These are phyloP conservation scores for Asobara japonica DNA, from an alignment of 1,140 invertebrate species.

Conservation along the genomic window DNA sequence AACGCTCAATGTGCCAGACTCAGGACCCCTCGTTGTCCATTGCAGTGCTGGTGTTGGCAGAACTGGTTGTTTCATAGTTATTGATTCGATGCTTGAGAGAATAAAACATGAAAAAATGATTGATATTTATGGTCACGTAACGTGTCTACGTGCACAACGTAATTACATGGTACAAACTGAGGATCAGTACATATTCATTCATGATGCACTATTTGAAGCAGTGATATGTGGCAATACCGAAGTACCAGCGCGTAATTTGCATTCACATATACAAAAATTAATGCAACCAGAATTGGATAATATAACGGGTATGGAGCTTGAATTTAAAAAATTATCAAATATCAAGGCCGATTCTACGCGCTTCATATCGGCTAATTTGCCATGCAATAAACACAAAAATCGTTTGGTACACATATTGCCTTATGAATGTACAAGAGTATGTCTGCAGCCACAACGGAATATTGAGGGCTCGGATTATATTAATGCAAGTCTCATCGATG, in stretches of 20 bases:
- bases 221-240: slow-evolving; percentile 96
- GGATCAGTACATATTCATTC: slow-evolving; percentile 99
- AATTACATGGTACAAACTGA: slow-evolving; percentile 99
- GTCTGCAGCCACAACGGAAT: slow-evolving; percentile 88
- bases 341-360: slow-evolving; percentile 94
- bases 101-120: slow-evolving; percentile 96
- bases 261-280: slow-evolving; percentile 93
- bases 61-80: slow-evolving; percentile 98
- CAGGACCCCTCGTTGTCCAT: slow-evolving; percentile 95
- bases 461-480: slow-evolving; percentile 98
- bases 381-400: slow-evolving; percentile 98
- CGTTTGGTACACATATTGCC: slow-evolving; percentile 97
- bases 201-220: slow-evolving; percentile 95
- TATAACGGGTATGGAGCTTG: slow-evolving; percentile 96
- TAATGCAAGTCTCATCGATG: slow-evolving; percentile 98
- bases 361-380: slow-evolving; percentile 95
- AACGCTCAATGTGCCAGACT: slow-evolving; percentile 86
- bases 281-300: slow-evolving; percentile 84
- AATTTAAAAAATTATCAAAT: slow-evolving; percentile 97
- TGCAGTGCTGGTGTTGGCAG: slow-evolving; percentile 98
- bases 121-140: slow-evolving; percentile 99
- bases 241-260: slow-evolving; percentile 89
- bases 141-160: slow-evolving; percentile 94
- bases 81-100: slow-evolving; percentile 96
- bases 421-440: slow-evolving; percentile 95